Evolutionary conservation across 2,888 invertebrate genomes (phyloP), one percentile per base, ranked within the genome.

Genomic region (Heliothis peltigera): DNA sequence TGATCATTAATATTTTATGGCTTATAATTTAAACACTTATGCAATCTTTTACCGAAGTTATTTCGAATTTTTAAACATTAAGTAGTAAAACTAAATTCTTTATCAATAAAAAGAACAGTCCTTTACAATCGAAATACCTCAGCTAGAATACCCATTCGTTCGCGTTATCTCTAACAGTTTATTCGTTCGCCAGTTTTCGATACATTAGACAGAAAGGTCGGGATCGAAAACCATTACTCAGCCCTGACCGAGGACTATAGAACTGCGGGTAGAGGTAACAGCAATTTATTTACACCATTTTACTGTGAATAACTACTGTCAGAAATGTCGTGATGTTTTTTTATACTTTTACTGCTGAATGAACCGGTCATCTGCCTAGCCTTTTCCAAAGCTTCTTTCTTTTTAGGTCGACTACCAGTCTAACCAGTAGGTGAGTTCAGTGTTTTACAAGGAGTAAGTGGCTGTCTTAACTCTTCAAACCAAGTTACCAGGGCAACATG

Each of bases 161-260:
- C 43, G 62, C 69, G 64, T 69, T 77, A 69, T 61, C 53, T 54
- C 28, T 69, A 75, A 72, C 65, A 53, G 66, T 67, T 52, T 48
- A 60, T 65, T 69, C 53, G 58, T 74, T 74, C 64, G 73, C 61
- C 39, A 73, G 57, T 64, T 61, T 75, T 69, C 68, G 58, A 74
- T 78, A 80, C 76, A 80, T 76, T 79, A 74, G 62, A 64, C 53
- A 18, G 28, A 59, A 73, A 78, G 68, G 68, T 75, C 58, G 39
- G 19, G 25, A 73, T 44, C 59, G 52, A 68, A 77, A 58, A 47
- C 60, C 68, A 74, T 74, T 70, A 66, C 65, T 68, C 58, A 64
- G 61, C 46, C 57, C 69, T 80, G 63, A 62, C 67, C 67, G 65
- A 61, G 39, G 21, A 51, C 59, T 71, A 44, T n/a, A 60, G 17